Evolutionary conservation across 2,888 invertebrate species (phyloP), one percentile per base, ranked within the genome.

Genomic region (Chloromyia formosa): DNA sequence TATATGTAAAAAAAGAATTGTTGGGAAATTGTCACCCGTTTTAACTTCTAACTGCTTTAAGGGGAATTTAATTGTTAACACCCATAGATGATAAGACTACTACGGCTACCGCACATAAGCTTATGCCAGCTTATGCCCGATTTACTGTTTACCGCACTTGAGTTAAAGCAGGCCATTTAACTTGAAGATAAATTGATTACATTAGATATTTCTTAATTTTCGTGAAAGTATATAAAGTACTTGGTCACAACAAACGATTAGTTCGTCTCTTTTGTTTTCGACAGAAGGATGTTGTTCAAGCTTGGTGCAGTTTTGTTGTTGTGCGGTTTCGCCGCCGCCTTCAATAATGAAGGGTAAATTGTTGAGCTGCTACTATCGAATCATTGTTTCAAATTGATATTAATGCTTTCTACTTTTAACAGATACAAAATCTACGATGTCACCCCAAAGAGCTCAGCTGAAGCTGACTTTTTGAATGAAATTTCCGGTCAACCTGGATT

Each of bases 391-490:
- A 49, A 49, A 12, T 49, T 5, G 42, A 42, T 12, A 42, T 42
- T 12, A 42, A 49, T 10, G 27, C 27, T 2, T 7, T 35, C 3
- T 35, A 4, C 27, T 35, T 49, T 49, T 12, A n/a, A n/a, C n/a
- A 83, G 84, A 9, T 83, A 79, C 69, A 82, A 81, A 71, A 78
- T 84, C 10, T 84, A 82, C 49, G 81, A 84, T 45, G 76, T 83
- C n/a, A 18, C 53, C n/a, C 74, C 75, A 18, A 68, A 27, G 72
- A 61, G 56, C 18, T 42, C 74, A 23, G 69, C 40, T 16, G 73
- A 58, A 16, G 60, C 62, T 10, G 74, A 76, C 49, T 76, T 75
- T 40, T 73, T 73, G 68, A 9, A 35, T n/a, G 49, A 71, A 20
- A 54, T 27, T 4, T 64, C 54, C 3, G 42, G 27, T 12, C 58